Evolutionary conservation across 1,140 invertebrate genomes (phyloP).

Genomic region (Ganaspis sp.): DNA sequence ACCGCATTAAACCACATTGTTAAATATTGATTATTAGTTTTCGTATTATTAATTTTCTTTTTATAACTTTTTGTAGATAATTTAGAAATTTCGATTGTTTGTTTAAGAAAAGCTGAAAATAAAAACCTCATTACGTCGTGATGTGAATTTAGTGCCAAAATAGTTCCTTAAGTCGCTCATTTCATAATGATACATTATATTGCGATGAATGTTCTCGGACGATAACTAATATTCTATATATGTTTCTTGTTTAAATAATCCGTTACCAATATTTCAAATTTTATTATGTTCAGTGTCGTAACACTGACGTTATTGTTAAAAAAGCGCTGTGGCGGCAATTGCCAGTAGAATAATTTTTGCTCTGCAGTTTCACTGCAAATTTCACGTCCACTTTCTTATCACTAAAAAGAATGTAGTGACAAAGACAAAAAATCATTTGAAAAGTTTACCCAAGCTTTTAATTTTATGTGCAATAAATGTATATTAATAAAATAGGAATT

Average conservation of each 20-base stretch:
- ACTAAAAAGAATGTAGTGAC: background rate
- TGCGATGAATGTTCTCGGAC: background rate
- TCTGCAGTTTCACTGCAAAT: background rate
- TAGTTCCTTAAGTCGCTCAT: slow-evolving; percentile 60
- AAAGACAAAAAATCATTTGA: background rate
- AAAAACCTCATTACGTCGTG: slow-evolving; percentile 35
- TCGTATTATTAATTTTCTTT: no score
- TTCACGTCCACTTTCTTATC: background rate
- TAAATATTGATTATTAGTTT: no score
- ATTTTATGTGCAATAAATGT: slow-evolving; percentile 4
- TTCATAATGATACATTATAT: background rate
- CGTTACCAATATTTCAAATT: slow-evolving; percentile 68
- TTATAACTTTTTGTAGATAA: no score
- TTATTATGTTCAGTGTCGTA: slow-evolving; percentile 69
- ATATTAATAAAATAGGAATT: background rate
- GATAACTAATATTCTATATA: slow-evolving; percentile 12
- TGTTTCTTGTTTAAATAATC: slow-evolving; percentile 45
- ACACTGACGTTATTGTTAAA: slow-evolving; percentile 55
- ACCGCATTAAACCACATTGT: no score
- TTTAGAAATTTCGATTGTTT: no score
- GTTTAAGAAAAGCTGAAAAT: slow-evolving; percentile 31
- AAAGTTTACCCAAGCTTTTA: background rate
- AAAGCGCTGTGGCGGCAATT: background rate
- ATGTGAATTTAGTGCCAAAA: slow-evolving; percentile 70
- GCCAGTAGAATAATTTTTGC: slow-evolving; percentile 11